These are phyloP conservation scores for Stenodera caucasica DNA, from an alignment of 2,888 invertebrate species.

Conservation along the genomic window DNA sequence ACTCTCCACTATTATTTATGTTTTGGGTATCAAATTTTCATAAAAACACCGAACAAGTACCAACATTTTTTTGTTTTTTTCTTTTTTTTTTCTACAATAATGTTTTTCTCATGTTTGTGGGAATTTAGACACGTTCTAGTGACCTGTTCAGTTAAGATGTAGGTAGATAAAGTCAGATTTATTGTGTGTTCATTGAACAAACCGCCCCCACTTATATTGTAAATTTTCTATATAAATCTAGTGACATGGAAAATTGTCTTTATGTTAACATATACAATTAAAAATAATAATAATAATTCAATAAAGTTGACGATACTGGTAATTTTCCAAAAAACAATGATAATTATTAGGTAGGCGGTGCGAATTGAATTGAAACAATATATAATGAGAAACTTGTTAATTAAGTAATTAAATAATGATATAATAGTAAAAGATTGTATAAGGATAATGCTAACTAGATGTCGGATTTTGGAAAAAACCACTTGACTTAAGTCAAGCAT, in stretches of 20 bases:
- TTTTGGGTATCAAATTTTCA: too few species aligned
- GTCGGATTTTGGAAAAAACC: background rate
- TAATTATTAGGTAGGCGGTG: slow-evolving; percentile 1
- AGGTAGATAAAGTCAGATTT: slow-evolving; percentile 26
- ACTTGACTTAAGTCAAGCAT: background rate
- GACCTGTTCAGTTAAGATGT: slow-evolving; percentile 17
- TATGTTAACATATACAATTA: background rate
- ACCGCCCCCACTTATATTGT: slow-evolving; percentile 6
- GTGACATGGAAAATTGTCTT: background rate
- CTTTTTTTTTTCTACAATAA: slow-evolving; percentile 3
- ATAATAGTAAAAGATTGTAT: slow-evolving; percentile 4
- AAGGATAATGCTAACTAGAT: slow-evolving; percentile 5
- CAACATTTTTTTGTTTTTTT: too few species aligned
- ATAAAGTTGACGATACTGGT: background rate
- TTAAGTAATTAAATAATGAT: slow-evolving; percentile 5
- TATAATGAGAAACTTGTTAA: slow-evolving; percentile 3
- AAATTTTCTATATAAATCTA: background rate
- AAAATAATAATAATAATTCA: too few species aligned
- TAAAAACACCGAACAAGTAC: slow-evolving; percentile 5
- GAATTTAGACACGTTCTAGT: slow-evolving; percentile 8
- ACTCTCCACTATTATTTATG: too few species aligned
- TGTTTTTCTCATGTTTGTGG: background rate
- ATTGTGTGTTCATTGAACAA: slow-evolving; percentile 25
- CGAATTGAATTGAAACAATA: slow-evolving; percentile 2
- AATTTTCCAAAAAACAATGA: background rate